Evolutionary conservation across 2,113 vertebrate genomes (phyloP).

Genomic region (Malurus melanocephalus): DNA sequence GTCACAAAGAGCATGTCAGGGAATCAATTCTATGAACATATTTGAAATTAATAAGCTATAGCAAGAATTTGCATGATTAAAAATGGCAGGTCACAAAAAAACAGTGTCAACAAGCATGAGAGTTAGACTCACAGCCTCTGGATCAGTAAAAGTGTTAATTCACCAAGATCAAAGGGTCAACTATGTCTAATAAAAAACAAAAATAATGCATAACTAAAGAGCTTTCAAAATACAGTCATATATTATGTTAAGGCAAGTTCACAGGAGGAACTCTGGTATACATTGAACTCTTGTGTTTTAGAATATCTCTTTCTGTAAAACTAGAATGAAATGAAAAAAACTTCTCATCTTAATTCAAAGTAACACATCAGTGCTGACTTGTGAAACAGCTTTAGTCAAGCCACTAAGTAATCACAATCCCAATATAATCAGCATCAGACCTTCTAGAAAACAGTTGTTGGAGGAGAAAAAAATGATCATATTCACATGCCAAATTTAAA

Average conservation of each 20-base stretch:
- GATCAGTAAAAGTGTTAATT: constrained; percentile 21
- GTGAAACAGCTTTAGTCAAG: background rate
- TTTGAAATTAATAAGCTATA: background rate
- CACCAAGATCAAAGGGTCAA: constrained; percentile 8
- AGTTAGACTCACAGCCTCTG: background rate
- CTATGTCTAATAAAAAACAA: background rate
- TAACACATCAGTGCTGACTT: background rate
- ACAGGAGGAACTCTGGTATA: background rate
- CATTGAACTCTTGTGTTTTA: background rate
- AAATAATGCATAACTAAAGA: constrained; percentile 15
- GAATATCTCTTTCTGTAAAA: background rate
- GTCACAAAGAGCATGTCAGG: background rate
- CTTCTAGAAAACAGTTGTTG: background rate
- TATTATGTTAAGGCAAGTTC: constrained; percentile 15
- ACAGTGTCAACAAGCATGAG: background rate
- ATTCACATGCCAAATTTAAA: background rate
- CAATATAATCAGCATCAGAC: background rate
- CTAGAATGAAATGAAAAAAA: background rate
- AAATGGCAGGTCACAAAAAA: background rate
- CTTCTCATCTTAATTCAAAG: background rate
- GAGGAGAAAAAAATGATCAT: background rate
- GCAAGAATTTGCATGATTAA: background rate
- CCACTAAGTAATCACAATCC: background rate
- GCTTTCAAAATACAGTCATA: background rate
- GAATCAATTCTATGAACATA: background rate